phyloP scores from a whole-genome alignment of 2,113 vertebrate species.

The Mesoclemmys tuberculata region DNA sequence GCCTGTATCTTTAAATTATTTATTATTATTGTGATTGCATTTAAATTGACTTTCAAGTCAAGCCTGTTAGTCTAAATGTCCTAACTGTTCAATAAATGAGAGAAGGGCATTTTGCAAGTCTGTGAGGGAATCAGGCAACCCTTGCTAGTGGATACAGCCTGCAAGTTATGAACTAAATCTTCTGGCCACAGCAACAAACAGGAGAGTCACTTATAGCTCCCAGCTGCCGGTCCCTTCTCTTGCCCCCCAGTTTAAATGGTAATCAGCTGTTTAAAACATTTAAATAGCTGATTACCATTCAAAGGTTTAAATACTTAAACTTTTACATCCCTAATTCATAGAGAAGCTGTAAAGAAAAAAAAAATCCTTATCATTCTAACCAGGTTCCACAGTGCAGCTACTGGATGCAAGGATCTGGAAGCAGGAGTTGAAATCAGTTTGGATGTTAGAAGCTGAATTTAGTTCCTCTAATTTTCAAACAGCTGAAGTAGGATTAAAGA shows the following conservation, averaged over 20 bases:
- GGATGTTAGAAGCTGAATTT: conserved; percentile 9
- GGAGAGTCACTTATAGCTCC: not conserved
- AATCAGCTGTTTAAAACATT: no score
- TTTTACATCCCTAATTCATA: not conserved
- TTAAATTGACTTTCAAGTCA: not conserved
- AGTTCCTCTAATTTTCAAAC: conserved; percentile 56
- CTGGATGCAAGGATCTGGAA: not conserved
- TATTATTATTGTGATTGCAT: not conserved
- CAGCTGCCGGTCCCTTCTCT: no score
- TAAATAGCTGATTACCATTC: no score
- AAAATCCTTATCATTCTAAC: conserved; percentile 24
- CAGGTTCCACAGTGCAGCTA: not conserved
- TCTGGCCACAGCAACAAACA: not conserved
- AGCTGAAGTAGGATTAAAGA: conserved; percentile 56
- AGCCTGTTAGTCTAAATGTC: not conserved
- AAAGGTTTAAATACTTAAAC: no score
- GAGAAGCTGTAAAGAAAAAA: not conserved
- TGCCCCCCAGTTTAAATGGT: no score
- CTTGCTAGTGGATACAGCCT: not conserved
- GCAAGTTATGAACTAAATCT: not conserved
- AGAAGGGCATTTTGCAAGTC: not conserved
- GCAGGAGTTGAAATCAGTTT: conserved; percentile 38
- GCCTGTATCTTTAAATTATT: not conserved
- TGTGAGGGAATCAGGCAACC: not conserved
- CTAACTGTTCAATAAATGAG: not conserved